Percentiles rank a stretch among this genome's conserved stretches.
phyloP scores from a whole-genome alignment of 1,140 invertebrate species.

The Arctopsyche grandis region DNA sequence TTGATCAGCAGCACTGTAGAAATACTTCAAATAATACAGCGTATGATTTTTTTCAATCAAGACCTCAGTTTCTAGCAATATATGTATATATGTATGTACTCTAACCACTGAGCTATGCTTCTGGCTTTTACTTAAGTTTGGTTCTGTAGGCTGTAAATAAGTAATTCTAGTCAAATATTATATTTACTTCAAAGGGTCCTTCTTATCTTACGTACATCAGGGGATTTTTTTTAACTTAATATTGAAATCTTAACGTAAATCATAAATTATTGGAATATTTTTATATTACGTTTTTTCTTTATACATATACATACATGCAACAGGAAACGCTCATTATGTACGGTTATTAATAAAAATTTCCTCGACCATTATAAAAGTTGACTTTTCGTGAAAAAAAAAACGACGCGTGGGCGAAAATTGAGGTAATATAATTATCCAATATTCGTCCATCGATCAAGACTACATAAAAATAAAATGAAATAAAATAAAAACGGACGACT shows the following conservation, averaged over 20 bases:
- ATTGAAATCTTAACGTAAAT: background rate
- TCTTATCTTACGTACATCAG: too few species aligned
- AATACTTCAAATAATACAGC: too few species aligned
- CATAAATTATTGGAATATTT: background rate
- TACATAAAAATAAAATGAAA: background rate
- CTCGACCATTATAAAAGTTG: constrained; percentile 1
- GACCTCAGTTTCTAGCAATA: too few species aligned
- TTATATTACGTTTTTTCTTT: background rate
- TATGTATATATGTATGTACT: too few species aligned
- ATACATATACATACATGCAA: background rate
- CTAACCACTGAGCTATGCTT: too few species aligned
- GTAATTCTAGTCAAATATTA: too few species aligned
- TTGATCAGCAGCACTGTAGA: too few species aligned
- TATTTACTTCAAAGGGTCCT: too few species aligned
- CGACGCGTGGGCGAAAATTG: constrained; percentile 25
- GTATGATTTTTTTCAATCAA: too few species aligned
- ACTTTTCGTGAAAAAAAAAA: constrained; percentile 7
- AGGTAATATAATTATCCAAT: constrained; percentile 1
- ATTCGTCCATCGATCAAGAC: background rate
- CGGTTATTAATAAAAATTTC: constrained; percentile 17
- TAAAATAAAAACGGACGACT: background rate
- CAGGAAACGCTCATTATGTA: constrained; percentile 5
- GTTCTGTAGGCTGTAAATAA: too few species aligned
- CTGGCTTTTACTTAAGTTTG: too few species aligned
- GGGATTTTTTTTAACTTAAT: too few species aligned